A percentile compares a stretch with the other conserved stretches of the same genome.
These are phyloP conservation scores for Lepidostoma basale DNA, from an alignment of 1,140 invertebrate genomes.

Conservation along the genomic window DNA sequence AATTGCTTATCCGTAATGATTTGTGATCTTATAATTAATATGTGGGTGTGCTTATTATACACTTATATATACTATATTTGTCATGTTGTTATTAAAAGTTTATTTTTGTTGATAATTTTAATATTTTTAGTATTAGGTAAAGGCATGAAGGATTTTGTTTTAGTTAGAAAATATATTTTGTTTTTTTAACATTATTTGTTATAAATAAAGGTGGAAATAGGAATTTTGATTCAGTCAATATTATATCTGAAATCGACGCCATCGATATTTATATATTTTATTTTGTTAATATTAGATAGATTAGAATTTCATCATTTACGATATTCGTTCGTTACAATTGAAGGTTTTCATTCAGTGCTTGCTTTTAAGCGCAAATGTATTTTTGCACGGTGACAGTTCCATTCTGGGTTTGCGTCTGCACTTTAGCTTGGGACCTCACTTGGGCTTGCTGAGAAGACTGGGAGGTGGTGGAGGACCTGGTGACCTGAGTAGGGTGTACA, in stretches of 20 bases:
- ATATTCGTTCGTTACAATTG: slow-evolving; percentile 1
- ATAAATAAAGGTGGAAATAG: neutral
- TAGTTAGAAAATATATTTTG: neutral
- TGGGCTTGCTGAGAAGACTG: slow-evolving; percentile 23
- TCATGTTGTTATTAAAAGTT: slow-evolving; percentile 1
- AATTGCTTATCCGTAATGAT: too few species aligned
- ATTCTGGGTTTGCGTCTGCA: slow-evolving; percentile 22
- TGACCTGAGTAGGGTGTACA: slow-evolving; percentile 24
- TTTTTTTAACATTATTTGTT: too few species aligned
- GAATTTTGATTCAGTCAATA: slow-evolving; percentile 1
- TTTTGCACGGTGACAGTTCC: slow-evolving; percentile 19
- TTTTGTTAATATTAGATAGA: too few species aligned
- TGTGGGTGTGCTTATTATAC: neutral
- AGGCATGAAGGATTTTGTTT: neutral
- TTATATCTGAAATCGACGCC: neutral
- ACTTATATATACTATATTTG: neutral
- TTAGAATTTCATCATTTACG: too few species aligned
- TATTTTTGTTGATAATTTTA: neutral
- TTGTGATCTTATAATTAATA: slow-evolving; percentile 3
- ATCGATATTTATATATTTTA: neutral
- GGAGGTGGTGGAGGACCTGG: slow-evolving; percentile 7
- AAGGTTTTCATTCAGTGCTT: neutral
- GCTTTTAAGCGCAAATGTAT: slow-evolving; percentile 21
- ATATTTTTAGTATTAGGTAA: neutral
- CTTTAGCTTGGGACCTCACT: slow-evolving; percentile 12